Conservation (phyloP, 2,888 invertebrate genomes). For the Apomyelois bistriatella region DNA sequence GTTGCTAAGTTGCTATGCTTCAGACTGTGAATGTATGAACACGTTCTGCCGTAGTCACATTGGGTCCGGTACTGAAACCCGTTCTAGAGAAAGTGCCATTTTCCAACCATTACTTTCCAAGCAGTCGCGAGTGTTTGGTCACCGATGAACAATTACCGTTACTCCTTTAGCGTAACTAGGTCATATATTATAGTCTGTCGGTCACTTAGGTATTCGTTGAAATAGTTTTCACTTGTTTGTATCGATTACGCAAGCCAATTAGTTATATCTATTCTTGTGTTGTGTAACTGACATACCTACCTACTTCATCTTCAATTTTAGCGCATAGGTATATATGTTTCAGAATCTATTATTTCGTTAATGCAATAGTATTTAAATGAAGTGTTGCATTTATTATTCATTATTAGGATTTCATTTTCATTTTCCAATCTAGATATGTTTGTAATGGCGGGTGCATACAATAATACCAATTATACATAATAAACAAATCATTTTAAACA, state of each 20-base stretch:
- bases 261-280: background rate
- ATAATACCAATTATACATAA: background rate
- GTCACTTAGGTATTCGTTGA: slow-evolving; percentile 24
- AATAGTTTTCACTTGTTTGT: slow-evolving; percentile 5
- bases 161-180: slow-evolving; percentile 62
- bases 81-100: slow-evolving; percentile 73
- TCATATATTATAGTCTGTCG: slow-evolving; percentile 48
- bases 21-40: slow-evolving; percentile 14
- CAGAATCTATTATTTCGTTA: too few species aligned
- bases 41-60: slow-evolving; percentile 28
- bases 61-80: slow-evolving; percentile 43
- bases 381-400: too few species aligned
- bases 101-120: slow-evolving; percentile 68
- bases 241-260: background rate
- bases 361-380: too few species aligned
- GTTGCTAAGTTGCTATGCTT: slow-evolving; percentile 1
- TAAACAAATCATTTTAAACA: background rate
- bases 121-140: slow-evolving; percentile 36
- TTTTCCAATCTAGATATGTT: background rate
- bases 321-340: too few species aligned
- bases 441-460: background rate
- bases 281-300: background rate
- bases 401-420: too few species aligned
- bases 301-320: background rate
- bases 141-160: slow-evolving; percentile 55